These are phyloP conservation scores for Drosophila tristis DNA, from an alignment of 1,140 invertebrate species.

Conservation along the genomic window DNA sequence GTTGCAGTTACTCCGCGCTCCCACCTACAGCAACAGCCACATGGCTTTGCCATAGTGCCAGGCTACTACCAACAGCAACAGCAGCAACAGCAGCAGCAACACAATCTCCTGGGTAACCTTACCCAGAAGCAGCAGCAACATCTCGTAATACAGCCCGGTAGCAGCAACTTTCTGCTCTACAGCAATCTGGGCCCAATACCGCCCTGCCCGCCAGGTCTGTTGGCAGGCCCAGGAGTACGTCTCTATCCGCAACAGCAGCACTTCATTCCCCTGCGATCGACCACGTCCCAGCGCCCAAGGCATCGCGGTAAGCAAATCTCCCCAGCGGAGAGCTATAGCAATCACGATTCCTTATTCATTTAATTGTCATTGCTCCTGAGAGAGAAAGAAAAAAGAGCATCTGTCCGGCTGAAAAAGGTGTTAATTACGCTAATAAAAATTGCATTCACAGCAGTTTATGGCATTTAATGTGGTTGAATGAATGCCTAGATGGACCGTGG, in stretches of 20 bases:
- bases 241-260: constrained; percentile 70
- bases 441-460: constrained; percentile 71
- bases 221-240: constrained; percentile 57
- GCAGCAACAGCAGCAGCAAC: constrained; percentile 69
- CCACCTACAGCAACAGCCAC: constrained; percentile 47
- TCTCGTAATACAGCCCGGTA: constrained; percentile 66
- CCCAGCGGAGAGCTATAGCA: background rate
- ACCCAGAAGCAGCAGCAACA: constrained; percentile 71
- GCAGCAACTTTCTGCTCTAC: constrained; percentile 73
- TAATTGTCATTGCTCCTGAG: constrained; percentile 48
- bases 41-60: constrained; percentile 47
- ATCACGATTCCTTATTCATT: constrained; percentile 42
- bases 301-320: constrained; percentile 72
- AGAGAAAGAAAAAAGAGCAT: background rate
- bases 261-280: constrained; percentile 70
- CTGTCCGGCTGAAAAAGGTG: constrained; percentile 46
- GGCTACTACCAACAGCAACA: constrained; percentile 62
- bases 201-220: constrained; percentile 72
- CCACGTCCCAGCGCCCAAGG: constrained; percentile 60
- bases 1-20: constrained; percentile 60
- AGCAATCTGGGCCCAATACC: constrained; percentile 73
- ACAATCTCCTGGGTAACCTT: constrained; percentile 58
- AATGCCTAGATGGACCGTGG: constrained; percentile 19
- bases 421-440: constrained; percentile 78
- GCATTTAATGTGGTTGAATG: constrained; percentile 69